Evolutionary conservation across 2,113 vertebrate genomes (phyloP).

Genomic region (Atrichornis clamosus): DNA sequence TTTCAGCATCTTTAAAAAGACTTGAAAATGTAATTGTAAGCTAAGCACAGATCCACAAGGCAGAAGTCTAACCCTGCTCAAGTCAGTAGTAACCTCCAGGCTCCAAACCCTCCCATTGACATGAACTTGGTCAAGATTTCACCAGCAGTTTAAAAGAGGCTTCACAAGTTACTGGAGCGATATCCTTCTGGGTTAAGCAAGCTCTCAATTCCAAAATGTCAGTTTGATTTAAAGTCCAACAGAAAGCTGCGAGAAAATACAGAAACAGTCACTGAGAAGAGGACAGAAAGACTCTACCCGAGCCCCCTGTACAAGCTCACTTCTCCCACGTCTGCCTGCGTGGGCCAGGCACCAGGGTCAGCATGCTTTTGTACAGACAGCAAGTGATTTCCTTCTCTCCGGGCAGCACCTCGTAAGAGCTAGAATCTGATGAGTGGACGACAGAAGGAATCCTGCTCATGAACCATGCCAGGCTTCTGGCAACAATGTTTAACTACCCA

Average conservation of each 20-base stretch:
- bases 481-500: not conserved
- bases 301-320: rapidly evolving
- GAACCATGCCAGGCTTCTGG: not conserved
- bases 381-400: constrained; percentile 1
- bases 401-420: not conserved
- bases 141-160: not conserved
- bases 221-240: not conserved
- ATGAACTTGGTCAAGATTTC: not conserved
- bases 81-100: not conserved
- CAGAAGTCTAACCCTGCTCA: not conserved
- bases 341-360: not conserved
- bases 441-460: not conserved
- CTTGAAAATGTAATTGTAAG: not conserved
- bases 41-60: not conserved
- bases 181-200: not conserved
- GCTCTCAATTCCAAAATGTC: not conserved
- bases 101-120: not conserved
- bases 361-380: not conserved
- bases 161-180: not conserved
- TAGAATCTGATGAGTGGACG: not conserved
- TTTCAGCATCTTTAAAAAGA: not conserved
- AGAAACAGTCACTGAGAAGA: not conserved
- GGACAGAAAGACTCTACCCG: rapidly evolving
- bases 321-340: not conserved
- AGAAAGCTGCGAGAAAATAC: not conserved